phyloP scores from a whole-genome alignment of 1,140 invertebrate genomes.

The Laupala kohalensis region DNA sequence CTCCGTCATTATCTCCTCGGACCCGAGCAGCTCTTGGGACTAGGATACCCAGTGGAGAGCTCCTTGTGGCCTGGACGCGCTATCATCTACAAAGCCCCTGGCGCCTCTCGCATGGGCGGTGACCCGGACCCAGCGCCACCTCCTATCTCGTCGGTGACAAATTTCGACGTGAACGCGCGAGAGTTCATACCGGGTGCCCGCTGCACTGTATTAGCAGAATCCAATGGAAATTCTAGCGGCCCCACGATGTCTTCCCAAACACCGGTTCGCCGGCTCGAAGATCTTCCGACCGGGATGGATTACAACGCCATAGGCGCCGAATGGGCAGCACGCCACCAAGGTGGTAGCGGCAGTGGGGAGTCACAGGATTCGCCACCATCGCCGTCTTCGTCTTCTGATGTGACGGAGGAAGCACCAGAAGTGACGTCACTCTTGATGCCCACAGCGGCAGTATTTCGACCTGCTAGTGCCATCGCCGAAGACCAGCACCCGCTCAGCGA shows the following conservation, averaged over 20 bases:
- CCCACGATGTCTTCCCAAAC: neutral
- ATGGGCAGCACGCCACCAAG: neutral
- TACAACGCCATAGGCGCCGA: conserved; percentile 8
- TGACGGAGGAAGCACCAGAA: neutral
- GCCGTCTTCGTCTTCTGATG: neutral
- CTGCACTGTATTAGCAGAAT: neutral
- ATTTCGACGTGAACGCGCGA: conserved; percentile 45
- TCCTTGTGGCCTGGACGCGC: conserved; percentile 40
- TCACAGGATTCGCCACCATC: neutral
- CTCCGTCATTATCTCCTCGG: conserved; percentile 46
- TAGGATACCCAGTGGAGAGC: conserved; percentile 60
- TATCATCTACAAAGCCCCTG: conserved; percentile 43
- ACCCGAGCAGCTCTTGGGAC: conserved; percentile 44
- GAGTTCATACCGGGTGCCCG: conserved; percentile 41
- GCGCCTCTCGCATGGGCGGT: conserved; percentile 19
- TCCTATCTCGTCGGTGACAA: conserved; percentile 20
- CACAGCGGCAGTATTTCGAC: neutral
- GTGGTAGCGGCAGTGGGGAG: conserved; percentile 1
- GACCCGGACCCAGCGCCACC: conserved; percentile 9
- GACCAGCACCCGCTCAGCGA: conserved; percentile 10
- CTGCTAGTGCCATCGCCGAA: neutral
- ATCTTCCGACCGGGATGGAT: conserved; percentile 9
- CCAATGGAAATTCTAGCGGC: neutral
- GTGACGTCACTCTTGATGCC: neutral
- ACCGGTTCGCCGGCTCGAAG: neutral